Evolutionary conservation across 2,797 vertebrate genomes (phyloP).

Genomic region (Oryzias sinensis): DNA sequence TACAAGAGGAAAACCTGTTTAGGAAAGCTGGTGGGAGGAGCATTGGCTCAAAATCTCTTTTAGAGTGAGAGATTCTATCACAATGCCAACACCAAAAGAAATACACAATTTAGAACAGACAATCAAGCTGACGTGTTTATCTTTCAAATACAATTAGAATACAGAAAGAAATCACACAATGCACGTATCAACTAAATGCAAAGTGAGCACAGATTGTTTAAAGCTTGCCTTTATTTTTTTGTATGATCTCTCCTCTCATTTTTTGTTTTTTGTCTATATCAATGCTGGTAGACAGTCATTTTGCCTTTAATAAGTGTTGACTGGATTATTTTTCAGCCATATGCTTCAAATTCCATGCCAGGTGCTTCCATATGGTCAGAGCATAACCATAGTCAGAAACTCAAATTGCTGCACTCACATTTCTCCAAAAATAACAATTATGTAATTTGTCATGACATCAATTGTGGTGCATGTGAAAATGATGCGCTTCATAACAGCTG

Average conservation of each 20-base stretch:
- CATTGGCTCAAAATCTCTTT: too few relatives aligned
- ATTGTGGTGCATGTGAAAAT: conserved; percentile 5
- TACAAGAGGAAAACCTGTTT: too few relatives aligned
- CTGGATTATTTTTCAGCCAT: conserved; percentile 15
- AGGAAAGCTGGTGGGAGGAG: too few relatives aligned
- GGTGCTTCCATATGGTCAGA: conserved; percentile 10
- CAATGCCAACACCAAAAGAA: too few relatives aligned
- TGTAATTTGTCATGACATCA: conserved; percentile 2
- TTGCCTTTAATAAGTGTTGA: conserved; percentile 15
- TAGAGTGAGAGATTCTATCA: too few relatives aligned
- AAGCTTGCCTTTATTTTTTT: not conserved
- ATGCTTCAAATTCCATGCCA: conserved; percentile 3
- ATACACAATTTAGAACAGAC: too few relatives aligned
- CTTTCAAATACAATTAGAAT: too few relatives aligned
- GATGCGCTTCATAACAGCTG: not conserved
- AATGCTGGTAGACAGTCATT: conserved; percentile 4
- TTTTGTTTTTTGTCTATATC: not conserved
- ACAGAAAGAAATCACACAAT: too few relatives aligned
- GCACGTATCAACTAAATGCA: too few relatives aligned
- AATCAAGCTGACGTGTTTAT: too few relatives aligned
- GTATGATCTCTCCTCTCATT: not conserved
- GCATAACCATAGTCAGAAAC: not conserved
- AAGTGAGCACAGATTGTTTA: too few relatives aligned
- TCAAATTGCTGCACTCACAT: conserved; percentile 5
- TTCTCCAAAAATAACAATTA: not conserved